phyloP scores from a whole-genome alignment of 2,113 vertebrate genomes.

The Orthonyx spaldingii region DNA sequence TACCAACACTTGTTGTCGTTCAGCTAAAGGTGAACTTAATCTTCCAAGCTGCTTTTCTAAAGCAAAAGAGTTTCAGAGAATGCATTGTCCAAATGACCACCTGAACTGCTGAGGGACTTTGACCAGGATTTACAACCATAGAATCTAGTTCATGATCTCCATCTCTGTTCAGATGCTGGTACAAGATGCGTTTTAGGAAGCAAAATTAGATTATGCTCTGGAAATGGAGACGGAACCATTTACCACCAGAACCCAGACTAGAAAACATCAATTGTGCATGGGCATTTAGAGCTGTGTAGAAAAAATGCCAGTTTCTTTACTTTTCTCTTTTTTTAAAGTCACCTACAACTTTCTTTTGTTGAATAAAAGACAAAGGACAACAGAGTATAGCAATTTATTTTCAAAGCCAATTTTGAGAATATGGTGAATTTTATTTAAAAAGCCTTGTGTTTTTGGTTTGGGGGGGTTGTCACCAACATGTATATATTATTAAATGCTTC shows the following conservation, averaged over 20 bases:
- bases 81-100: background rate
- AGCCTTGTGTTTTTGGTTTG: background rate
- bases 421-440: background rate
- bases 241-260: background rate
- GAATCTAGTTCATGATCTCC: background rate
- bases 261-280: fast-evolving
- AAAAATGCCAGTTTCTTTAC: background rate
- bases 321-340: background rate
- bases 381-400: background rate
- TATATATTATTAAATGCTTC: background rate
- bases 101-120: background rate
- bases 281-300: background rate
- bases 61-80: background rate
- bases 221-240: background rate
- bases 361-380: background rate
- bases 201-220: background rate
- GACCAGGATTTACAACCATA: background rate
- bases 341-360: background rate
- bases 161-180: background rate
- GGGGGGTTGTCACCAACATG: too few species aligned
- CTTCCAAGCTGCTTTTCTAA: background rate
- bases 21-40: background rate
- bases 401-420: background rate
- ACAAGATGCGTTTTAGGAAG: background rate
- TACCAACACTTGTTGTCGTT: background rate